Conservation (phyloP, 2,888 invertebrate genomes). For the Cheilosia soror region DNA sequence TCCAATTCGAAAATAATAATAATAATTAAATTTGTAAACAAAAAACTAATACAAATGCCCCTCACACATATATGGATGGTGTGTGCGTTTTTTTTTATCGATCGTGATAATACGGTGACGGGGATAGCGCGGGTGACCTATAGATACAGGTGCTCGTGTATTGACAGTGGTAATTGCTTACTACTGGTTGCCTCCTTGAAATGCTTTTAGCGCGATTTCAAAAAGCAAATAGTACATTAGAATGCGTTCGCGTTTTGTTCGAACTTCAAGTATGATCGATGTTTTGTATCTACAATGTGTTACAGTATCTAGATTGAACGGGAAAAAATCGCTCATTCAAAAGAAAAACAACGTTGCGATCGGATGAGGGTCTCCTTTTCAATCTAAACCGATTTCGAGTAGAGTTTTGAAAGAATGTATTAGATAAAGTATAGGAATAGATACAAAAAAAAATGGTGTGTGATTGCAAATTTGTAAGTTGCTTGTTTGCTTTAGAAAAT, state of each 20-base stretch:
- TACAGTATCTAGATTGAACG: constrained; percentile 23
- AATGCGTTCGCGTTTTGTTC: constrained; percentile 25
- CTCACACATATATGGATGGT: not conserved
- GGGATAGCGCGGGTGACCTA: not conserved
- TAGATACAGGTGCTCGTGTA: constrained; percentile 66
- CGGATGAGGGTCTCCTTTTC: constrained; percentile 12
- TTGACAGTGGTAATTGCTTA: constrained; percentile 68
- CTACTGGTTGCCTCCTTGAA: constrained; percentile 76
- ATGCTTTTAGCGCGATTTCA: constrained; percentile 74
- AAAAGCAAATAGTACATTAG: constrained; percentile 26
- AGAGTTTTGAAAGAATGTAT: not conserved
- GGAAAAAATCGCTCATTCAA: constrained; percentile 6
- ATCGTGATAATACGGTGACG: not conserved
- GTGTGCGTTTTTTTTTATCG: constrained; percentile 7
- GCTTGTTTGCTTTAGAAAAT: constrained; percentile 26
- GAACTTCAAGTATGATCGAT: not conserved
- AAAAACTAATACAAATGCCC: constrained; percentile 54
- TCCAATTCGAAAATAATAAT: constrained; percentile 65
- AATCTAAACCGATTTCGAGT: constrained; percentile 26
- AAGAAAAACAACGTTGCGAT: not conserved
- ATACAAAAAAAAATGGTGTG: not conserved
- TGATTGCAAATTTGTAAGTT: constrained; percentile 39
- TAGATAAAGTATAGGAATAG: constrained; percentile 17
- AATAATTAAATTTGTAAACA: constrained; percentile 74
- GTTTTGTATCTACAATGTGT: not conserved